These are phyloP conservation scores for Heliconius congener DNA, from an alignment of 1,140 invertebrate genomes.

Conservation along the genomic window DNA sequence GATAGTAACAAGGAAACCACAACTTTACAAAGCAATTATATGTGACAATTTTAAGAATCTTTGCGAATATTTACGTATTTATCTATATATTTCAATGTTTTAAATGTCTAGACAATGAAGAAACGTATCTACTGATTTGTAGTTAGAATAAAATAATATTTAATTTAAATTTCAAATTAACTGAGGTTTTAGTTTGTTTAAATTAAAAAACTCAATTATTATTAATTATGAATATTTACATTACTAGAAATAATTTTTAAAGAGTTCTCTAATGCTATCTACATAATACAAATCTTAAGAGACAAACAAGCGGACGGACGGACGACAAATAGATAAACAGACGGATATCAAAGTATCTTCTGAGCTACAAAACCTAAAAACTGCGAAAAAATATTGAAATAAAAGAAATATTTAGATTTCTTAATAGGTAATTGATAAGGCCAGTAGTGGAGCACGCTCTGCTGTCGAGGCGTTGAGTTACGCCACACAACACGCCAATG, in stretches of 20 bases:
- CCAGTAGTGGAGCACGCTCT: no score
- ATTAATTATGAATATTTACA: no score
- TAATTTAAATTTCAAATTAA: neutral
- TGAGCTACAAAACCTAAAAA: no score
- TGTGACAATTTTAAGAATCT: constrained; percentile 1
- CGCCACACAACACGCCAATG: no score
- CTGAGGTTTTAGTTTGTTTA: neutral
- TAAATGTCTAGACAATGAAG: neutral
- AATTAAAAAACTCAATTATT: no score
- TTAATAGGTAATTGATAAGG: neutral
- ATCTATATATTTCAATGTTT: neutral
- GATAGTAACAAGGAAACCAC: neutral
- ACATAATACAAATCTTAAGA: no score
- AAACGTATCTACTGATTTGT: neutral
- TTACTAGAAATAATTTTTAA: no score
- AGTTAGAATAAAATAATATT: neutral
- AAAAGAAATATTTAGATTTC: neutral
- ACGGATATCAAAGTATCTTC: no score
- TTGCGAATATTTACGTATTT: neutral
- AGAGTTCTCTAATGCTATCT: no score
- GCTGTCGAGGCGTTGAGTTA: no score
- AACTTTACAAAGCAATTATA: neutral
- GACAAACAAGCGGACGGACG: neutral
- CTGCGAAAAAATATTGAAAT: neutral
- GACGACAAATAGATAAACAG: neutral